A percentile compares a stretch with the other conserved stretches of the same genome.
Evolutionary conservation across 2,113 vertebrate genomes (phyloP).

Genomic region (Vulpes ferrilata): DNA sequence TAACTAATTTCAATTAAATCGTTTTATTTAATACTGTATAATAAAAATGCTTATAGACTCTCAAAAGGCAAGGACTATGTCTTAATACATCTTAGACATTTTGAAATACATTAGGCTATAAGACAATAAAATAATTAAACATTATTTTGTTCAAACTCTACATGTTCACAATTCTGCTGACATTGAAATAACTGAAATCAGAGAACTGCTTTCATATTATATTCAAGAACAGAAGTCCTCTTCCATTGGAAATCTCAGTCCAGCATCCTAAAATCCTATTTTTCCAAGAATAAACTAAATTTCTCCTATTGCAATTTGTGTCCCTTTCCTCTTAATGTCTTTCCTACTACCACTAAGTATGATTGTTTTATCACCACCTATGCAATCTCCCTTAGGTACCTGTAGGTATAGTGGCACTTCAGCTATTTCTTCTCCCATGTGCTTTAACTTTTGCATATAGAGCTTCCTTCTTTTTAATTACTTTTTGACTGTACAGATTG

Average conservation of each 20-base stretch:
- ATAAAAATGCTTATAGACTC: conserved; percentile 68
- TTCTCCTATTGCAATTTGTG: not conserved
- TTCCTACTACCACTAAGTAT: conserved; percentile 9
- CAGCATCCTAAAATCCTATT: not conserved
- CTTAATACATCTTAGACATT: conserved; percentile 56
- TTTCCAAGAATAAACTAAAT: conserved; percentile 14
- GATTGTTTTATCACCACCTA: not conserved
- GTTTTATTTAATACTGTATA: conserved; percentile 68
- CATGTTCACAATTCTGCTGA: not conserved
- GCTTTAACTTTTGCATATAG: conserved; percentile 12
- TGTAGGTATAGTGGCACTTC: not conserved
- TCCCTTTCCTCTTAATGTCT: not conserved
- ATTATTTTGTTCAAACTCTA: conserved; percentile 32
- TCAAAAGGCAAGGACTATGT: conserved; percentile 62
- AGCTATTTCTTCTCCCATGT: not conserved
- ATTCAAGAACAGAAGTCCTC: not conserved
- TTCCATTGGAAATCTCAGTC: conserved; percentile 17
- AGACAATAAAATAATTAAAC: conserved; percentile 50
- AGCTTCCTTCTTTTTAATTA: conserved; percentile 26
- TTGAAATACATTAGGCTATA: conserved; percentile 47
- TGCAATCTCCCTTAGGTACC: not conserved
- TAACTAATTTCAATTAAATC: conserved; percentile 77
- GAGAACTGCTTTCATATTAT: conserved; percentile 49
- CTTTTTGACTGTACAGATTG: not conserved
- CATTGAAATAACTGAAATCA: conserved; percentile 37